Base-by-base conservation (phyloP, 2,888 invertebrate species). In the Calliopum simillimum region DNA sequence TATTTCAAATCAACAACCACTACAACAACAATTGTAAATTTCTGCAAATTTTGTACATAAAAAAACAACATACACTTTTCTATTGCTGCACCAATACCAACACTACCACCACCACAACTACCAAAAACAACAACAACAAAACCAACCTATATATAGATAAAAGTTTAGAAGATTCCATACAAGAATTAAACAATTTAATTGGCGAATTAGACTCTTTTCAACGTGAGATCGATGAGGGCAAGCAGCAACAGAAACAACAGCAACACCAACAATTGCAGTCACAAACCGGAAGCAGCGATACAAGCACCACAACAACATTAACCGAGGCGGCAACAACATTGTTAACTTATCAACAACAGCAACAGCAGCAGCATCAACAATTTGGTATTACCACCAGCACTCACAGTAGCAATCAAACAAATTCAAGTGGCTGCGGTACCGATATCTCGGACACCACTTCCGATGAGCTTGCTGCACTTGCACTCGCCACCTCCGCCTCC, bases 181-280 rank as follows among this genome's bases (percentile, higher is more conserved):
- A 86, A 83, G 87, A 86, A 79, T 76, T 86, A 79, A 86, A 87
- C 79, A 86, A 86, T 85, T 83, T 86, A 80, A 86, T 86, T 84
- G 86, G 87, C 82, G 86, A 86, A 85, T 79, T 86, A 81, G 86
- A 86, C 83, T 84, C 86, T 73, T 86, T 87, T 76, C 86, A 86
- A 86, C 85, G 85, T 73, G 86, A 87, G 77, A 86, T 86, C 75
- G 86, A 86, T 80, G 81, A 81, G 74, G 81, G 82, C 78, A 84
- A 84, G 66, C 71, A 79, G 75, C 78, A 74, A 67, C 72, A 77
- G 66, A 63, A 74, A 65, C 64, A 72, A 44, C 70, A 73, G 14
- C 73, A 77, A 11, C 70, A 73, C 14, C 72, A 74, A 56, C 76
- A 77, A 21, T 71, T 3, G n/a, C 61, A 47, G 21, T 14, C 63